These are phyloP conservation scores for Galerucella calmariensis DNA, from an alignment of 2,888 invertebrate genomes.

Conservation along the genomic window DNA sequence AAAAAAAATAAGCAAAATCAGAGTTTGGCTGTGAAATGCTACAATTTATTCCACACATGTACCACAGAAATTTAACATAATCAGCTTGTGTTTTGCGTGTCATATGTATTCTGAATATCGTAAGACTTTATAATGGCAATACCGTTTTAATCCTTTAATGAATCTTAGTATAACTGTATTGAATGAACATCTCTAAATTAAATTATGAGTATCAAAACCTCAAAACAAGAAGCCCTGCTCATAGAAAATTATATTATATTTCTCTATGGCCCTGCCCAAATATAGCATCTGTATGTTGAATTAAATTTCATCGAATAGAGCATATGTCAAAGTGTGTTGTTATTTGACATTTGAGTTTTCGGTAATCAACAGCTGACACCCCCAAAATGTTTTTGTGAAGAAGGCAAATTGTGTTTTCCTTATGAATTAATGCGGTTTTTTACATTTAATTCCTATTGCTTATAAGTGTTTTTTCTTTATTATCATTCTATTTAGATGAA, in stretches of 20 bases:
- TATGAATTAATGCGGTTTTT: conserved; percentile 23
- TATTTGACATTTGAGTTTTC: conserved; percentile 25
- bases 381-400: conserved; percentile 41
- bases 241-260: not conserved
- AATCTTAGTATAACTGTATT: too few relatives aligned
- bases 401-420: conserved; percentile 31
- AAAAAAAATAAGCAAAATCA: too few relatives aligned
- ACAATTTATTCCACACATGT: too few relatives aligned
- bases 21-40: too few relatives aligned
- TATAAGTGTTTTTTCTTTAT: conserved; percentile 1
- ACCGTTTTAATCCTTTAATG: too few relatives aligned
- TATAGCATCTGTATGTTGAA: not conserved
- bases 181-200: too few relatives aligned
- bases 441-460: conserved; percentile 14
- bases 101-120: too few relatives aligned
- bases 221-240: not conserved
- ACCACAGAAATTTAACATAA: too few relatives aligned
- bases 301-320: not conserved
- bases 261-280: not conserved
- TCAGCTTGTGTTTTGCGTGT: too few relatives aligned
- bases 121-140: too few relatives aligned
- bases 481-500: conserved; percentile 7
- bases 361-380: conserved; percentile 47
- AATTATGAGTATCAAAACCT: too few relatives aligned
- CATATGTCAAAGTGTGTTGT: not conserved